These are phyloP conservation scores for Falco naumanni DNA, from an alignment of 2,797 vertebrate species.

Conservation along the genomic window DNA sequence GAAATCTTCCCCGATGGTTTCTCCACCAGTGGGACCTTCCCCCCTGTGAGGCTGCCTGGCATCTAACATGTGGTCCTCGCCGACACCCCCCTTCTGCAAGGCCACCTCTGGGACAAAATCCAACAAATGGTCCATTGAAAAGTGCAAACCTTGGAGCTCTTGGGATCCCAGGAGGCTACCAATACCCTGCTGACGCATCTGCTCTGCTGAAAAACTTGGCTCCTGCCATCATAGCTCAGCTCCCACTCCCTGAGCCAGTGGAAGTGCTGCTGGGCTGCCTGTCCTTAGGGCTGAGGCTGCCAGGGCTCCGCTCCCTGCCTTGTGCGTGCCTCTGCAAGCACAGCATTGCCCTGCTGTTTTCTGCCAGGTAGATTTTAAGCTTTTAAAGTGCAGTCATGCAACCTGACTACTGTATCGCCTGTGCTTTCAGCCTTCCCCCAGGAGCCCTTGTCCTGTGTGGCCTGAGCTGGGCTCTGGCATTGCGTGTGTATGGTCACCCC, in stretches of 20 bases:
- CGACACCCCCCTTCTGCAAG: accelerated
- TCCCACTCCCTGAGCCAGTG: neutral
- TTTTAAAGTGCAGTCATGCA: neutral
- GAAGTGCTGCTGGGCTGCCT: neutral
- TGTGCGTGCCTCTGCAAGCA: neutral
- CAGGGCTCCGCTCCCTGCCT: neutral
- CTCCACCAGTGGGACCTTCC: neutral
- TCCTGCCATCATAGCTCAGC: neutral
- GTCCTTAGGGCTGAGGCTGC: neutral
- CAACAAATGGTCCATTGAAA: neutral
- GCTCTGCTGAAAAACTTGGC: neutral
- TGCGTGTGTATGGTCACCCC: accelerated
- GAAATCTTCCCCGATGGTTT: accelerated
- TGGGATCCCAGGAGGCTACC: neutral
- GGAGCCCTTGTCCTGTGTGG: neutral
- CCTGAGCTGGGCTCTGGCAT: neutral
- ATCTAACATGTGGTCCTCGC: accelerated
- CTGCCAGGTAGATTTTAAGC: neutral
- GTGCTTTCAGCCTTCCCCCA: neutral
- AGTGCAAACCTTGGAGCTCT: neutral
- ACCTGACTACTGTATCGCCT: neutral
- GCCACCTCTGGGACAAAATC: neutral
- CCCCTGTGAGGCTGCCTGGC: neutral
- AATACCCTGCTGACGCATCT: neutral
- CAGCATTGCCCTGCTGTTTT: neutral